Evolutionary conservation across 2,888 invertebrate species (phyloP), one percentile per base, ranked within the genome.

Genomic region (Acanthosoma haemorrhoidale): DNA sequence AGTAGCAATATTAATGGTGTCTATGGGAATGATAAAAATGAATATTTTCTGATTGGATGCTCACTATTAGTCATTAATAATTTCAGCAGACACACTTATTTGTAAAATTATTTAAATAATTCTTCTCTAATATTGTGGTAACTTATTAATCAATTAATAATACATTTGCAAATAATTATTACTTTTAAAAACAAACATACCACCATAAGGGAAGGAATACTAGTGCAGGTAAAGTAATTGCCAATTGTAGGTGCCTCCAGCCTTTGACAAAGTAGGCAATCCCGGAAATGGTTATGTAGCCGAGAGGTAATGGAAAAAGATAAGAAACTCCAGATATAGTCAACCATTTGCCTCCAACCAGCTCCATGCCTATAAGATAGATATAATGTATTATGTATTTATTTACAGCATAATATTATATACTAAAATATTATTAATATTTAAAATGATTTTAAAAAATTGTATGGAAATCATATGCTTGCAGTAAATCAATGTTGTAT

Each of bases 321-420:
- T 90, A 91, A 76, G 89, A 89, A 71, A 91, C 89, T 69, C 91
- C 91, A 2, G 90, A 87, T 70, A 91, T 87, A 3, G 90, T 90
- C 72, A 90, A 84, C 90, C 90, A 90, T 75, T 88, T 87, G 2
- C 90, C 90, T 16, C 89, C 90, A 3, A 91, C 90, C 69, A 90
- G 81, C 79, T 91, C 91, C 75, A 91, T 89, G 38, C 89, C 87
- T 80, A 71, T 34, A n/a, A 21, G 1, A 29, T 9, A 21, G 13
- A 61, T 15, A 11, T 51, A 8, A 51, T 51, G n/a, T 11, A 15
- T 51, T 51, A 15, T 51, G 51, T 51, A 11, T 16, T 15, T 51
- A 51, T 51, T 16, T 29, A 59, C 11, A 59, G 9, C 11, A 59
- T 25, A 59, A 59, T 59, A 59, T n/a, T n/a, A n/a, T 6, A 5